Conservation (phyloP, 2,113 vertebrate species). For the Tylochromis polylepis region DNA sequence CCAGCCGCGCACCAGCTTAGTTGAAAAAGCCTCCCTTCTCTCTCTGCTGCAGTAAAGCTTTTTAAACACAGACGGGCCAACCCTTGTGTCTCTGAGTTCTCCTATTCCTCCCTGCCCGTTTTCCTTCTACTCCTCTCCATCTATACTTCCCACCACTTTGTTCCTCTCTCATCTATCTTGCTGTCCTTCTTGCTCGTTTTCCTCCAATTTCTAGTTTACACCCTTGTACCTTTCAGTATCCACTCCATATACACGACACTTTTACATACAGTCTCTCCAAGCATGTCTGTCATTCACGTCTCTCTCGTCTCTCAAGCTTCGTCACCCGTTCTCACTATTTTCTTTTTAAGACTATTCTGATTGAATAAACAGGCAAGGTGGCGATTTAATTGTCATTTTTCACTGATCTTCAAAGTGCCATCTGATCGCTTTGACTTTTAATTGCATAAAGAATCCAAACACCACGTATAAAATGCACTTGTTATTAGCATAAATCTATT, state of each 20-base stretch:
- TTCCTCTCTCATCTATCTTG: not conserved
- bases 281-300: not conserved
- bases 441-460: not conserved
- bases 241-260: not conserved
- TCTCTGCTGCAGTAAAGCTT: conserved; percentile 5
- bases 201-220: not conserved
- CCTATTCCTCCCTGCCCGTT: not conserved
- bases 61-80: conserved; percentile 35
- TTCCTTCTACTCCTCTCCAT: not conserved
- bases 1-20: not conserved
- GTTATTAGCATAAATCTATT: not conserved
- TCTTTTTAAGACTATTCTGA: not conserved
- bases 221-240: not conserved
- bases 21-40: not conserved
- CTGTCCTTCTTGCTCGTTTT: not conserved
- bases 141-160: conserved; percentile 35
- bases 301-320: not conserved
- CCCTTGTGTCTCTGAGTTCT: conserved; percentile 34
- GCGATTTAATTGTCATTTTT: not conserved
- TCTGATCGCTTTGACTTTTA: not conserved
- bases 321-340: not conserved
- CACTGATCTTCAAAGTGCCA: not conserved
- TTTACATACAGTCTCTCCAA: not conserved
- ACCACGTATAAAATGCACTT: not conserved
- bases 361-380: not conserved